These are phyloP conservation scores for Trididemnum nubilum DNA, from an alignment of 23 tunicate genomes.

Conservation along the genomic window DNA sequence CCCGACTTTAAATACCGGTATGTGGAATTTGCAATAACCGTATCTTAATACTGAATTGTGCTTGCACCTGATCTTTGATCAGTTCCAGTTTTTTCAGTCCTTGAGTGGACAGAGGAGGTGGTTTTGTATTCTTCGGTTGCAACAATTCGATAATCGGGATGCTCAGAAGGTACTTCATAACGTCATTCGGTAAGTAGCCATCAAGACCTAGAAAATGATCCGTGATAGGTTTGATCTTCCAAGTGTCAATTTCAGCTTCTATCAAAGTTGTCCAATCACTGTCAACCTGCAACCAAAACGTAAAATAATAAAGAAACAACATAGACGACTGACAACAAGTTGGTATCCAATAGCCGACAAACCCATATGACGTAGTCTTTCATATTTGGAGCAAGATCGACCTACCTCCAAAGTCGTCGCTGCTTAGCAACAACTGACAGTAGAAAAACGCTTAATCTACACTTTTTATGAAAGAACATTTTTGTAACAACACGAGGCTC, in stretches of 20 bases:
- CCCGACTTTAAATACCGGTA: no score
- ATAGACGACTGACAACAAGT: no score
- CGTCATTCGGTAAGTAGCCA: constrained; percentile 2
- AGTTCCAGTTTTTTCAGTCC: neutral
- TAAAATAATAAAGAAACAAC: neutral
- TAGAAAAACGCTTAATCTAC: no score
- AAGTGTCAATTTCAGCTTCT: neutral
- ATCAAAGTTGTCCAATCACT: neutral
- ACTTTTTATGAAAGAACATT: no score
- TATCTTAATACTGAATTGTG: no score
- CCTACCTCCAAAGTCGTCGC: no score
- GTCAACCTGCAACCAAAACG: neutral
- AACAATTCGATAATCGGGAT: constrained; percentile 3
- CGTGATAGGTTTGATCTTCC: neutral
- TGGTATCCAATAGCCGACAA: no score
- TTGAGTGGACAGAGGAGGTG: neutral
- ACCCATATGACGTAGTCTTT: no score
- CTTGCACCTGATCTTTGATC: constrained; percentile 25
- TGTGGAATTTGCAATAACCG: no score
- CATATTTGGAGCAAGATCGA: no score
- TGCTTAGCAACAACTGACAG: no score
- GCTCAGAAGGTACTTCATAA: neutral
- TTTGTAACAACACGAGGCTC: no score
- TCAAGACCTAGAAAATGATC: neutral
- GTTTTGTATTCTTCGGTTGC: neutral